A percentile compares a stretch with the other conserved stretches of the same genome.
These are phyloP conservation scores for Apostichopus californicus DNA, from an alignment of 35 echinoderm and acorn worm species.

Conservation along the genomic window DNA sequence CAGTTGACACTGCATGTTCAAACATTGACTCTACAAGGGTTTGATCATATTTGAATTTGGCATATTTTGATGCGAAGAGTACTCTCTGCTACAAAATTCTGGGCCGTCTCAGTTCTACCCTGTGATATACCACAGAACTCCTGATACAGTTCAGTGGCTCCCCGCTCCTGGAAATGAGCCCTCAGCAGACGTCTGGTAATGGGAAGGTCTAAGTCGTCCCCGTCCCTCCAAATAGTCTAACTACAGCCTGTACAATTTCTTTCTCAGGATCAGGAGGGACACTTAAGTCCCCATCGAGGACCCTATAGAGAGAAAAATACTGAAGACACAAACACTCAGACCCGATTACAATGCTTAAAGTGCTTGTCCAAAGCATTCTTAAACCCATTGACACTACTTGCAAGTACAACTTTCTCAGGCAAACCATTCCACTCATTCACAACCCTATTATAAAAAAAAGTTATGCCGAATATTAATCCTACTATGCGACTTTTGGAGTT, in stretches of 20 bases:
- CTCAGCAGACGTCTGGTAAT: neutral
- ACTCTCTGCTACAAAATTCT: conserved; percentile 61
- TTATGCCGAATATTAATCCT: no score
- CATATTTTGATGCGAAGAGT: conserved; percentile 61
- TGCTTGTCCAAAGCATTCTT: no score
- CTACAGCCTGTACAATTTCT: neutral
- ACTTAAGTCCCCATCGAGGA: no score
- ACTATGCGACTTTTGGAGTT: no score
- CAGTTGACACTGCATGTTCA: neutral
- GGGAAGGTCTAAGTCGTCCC: neutral
- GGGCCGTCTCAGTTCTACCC: conserved; percentile 21
- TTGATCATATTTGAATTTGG: conserved; percentile 13
- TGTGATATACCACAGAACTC: conserved; percentile 26
- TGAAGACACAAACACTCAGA: no score
- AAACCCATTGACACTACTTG: no score
- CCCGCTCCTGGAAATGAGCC: neutral
- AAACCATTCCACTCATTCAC: no score
- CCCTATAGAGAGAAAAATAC: no score
- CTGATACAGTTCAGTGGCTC: conserved; percentile 26
- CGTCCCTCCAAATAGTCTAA: neutral
- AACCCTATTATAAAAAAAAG: no score
- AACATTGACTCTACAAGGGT: neutral
- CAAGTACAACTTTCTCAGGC: no score
- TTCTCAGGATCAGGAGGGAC: neutral
- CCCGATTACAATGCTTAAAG: no score